Evolutionary conservation across 2,888 invertebrate genomes (phyloP), one percentile per base, ranked within the genome.

Genomic region (Xanthia icteritia): DNA sequence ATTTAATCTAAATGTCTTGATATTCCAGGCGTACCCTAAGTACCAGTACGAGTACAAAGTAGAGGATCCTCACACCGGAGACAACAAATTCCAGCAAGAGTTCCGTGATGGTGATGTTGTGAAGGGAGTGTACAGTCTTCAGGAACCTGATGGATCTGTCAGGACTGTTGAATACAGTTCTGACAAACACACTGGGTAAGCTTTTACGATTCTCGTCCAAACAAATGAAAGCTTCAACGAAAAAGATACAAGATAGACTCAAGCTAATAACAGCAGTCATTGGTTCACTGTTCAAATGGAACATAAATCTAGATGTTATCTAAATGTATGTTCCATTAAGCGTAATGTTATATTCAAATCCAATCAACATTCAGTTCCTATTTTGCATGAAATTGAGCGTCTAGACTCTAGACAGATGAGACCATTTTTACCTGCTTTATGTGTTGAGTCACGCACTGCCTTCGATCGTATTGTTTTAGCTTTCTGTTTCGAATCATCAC

Each of bases 1-100:
- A 88, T 88, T 86, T 80, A 82, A 82, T 83, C 56, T 81, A 82
- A 48, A 27, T 77, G 81, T 90, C 88, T 92, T 90, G 74, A 85
- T 89, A 88, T 92, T 91, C 71, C 88, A 96, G 96, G 94, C 97
- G 63, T 96, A 97, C 85, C 97, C 97, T 42, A 97, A 97, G 92
- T 97, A 97, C 92, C 96, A 97, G 89, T 97, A 97, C 86, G 97
- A 97, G 93, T 97, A 97, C 93, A 97, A 97, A 90, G 97, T 97
- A n/a, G 96, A 97, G 82, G 97, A 97, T 81, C 97, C 97, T 42
- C 97, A 97, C 83, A 97, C 97, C 58, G 97, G 97, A 64, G 97
- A 97, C 92, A 97, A 97, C 88, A 97, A 97, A 92, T 97, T 95
- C 93, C 97, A 97, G 87, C 95, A 96, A 76, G 97, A 97, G 91